These are phyloP conservation scores for Clarias laeviceps DNA, from an alignment of 2,797 vertebrate genomes.

Conservation along the genomic window DNA sequence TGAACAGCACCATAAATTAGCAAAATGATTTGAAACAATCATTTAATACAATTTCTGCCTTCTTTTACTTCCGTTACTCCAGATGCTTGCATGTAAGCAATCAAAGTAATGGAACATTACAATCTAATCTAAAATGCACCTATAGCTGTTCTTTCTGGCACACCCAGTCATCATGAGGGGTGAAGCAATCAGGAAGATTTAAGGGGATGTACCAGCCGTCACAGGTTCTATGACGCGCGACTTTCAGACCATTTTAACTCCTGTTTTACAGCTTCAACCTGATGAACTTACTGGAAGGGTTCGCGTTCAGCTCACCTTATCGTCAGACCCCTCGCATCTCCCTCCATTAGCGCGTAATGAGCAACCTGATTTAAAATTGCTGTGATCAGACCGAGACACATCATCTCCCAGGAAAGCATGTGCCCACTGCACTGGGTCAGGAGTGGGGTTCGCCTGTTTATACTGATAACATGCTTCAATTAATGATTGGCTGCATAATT, in stretches of 20 bases:
- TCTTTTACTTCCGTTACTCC: constrained; percentile 66
- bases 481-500: constrained; percentile 43
- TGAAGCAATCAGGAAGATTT: constrained; percentile 58
- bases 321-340: constrained; percentile 38
- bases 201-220: constrained; percentile 47
- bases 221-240: constrained; percentile 50
- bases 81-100: constrained; percentile 66
- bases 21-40: constrained; percentile 65
- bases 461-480: constrained; percentile 50
- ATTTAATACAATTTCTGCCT: constrained; percentile 69
- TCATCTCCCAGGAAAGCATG: neutral
- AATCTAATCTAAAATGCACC: constrained; percentile 68
- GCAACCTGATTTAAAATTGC: constrained; percentile 56
- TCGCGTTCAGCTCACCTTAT: constrained; percentile 48
- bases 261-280: constrained; percentile 47
- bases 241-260: constrained; percentile 51
- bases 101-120: constrained; percentile 77
- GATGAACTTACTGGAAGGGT: constrained; percentile 55
- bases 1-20: constrained; percentile 55
- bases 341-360: constrained; percentile 59
- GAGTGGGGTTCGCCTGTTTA: constrained; percentile 30
- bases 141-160: constrained; percentile 46
- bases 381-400: constrained; percentile 34
- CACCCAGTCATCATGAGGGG: constrained; percentile 27
- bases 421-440: constrained; percentile 3